Percentiles rank a stretch among this genome's conserved stretches.
phyloP scores from a whole-genome alignment of 1,140 invertebrate genomes.

The Coptotermes formosanus region DNA sequence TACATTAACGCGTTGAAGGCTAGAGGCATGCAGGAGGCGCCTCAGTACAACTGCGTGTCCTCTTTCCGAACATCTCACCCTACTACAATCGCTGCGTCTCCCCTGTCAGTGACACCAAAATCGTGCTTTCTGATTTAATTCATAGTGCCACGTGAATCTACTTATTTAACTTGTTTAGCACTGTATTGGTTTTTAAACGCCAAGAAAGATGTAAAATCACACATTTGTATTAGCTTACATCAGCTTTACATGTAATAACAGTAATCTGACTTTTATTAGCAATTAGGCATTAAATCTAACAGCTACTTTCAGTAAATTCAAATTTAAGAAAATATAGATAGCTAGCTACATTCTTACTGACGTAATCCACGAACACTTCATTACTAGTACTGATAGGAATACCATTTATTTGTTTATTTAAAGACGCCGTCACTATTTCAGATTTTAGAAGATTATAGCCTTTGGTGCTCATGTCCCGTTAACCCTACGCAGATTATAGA shows the following conservation, averaged over 20 bases:
- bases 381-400: too few relatives aligned
- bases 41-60: neutral
- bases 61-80: neutral
- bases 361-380: too few relatives aligned
- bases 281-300: neutral
- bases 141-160: neutral
- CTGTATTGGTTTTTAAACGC: neutral
- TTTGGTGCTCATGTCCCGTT: too few relatives aligned
- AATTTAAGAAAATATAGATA: too few relatives aligned
- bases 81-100: neutral
- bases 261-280: neutral
- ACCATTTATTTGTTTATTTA: too few relatives aligned
- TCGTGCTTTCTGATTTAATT: constrained; percentile 14
- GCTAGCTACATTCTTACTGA: too few relatives aligned
- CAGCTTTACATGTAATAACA: neutral
- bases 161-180: neutral
- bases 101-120: neutral
- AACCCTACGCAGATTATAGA: too few relatives aligned
- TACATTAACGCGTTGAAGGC: constrained; percentile 11
- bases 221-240: neutral
- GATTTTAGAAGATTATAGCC: too few relatives aligned
- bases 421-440: too few relatives aligned
- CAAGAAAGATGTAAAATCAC: neutral
- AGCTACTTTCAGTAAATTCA: too few relatives aligned
- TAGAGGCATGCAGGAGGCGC: neutral